Conservation (phyloP, 2,113 vertebrate species). For the Dipodomys spectabilis region DNA sequence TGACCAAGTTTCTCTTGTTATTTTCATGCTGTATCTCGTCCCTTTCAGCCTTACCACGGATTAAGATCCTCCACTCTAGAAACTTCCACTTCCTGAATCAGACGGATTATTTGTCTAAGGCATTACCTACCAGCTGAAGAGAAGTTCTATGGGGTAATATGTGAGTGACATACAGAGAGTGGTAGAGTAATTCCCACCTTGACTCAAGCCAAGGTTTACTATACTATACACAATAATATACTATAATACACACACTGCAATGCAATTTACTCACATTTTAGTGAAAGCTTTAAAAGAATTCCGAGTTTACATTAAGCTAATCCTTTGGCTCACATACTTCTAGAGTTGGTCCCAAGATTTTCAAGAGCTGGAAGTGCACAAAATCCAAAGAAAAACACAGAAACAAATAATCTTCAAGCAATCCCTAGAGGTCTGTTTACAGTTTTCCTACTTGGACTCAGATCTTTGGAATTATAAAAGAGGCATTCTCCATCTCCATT, state of each 20-base stretch:
- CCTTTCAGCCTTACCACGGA: background rate
- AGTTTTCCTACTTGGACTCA: slow-evolving; percentile 90
- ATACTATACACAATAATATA: background rate
- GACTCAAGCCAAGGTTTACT: background rate
- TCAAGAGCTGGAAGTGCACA: slow-evolving; percentile 75
- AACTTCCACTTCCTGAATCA: background rate
- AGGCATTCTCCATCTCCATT: slow-evolving; percentile 87
- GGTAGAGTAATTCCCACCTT: background rate
- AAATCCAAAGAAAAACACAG: slow-evolving; percentile 74
- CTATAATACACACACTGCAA: background rate
- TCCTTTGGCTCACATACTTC: background rate
- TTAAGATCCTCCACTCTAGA: background rate
- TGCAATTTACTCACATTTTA: background rate
- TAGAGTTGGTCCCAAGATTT: slow-evolving; percentile 85
- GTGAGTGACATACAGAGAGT: background rate
- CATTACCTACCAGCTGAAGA: background rate
- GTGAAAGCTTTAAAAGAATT: background rate
- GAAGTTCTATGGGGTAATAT: background rate
- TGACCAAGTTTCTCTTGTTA: background rate
- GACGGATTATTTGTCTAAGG: slow-evolving; percentile 14
- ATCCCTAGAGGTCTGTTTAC: slow-evolving; percentile 87
- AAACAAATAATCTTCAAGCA: slow-evolving; percentile 84
- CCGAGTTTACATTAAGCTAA: background rate
- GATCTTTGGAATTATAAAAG: slow-evolving; percentile 87
- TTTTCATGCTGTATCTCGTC: background rate